phyloP scores from a whole-genome alignment of 2,113 vertebrate genomes.

The Colossoma macropomum region DNA sequence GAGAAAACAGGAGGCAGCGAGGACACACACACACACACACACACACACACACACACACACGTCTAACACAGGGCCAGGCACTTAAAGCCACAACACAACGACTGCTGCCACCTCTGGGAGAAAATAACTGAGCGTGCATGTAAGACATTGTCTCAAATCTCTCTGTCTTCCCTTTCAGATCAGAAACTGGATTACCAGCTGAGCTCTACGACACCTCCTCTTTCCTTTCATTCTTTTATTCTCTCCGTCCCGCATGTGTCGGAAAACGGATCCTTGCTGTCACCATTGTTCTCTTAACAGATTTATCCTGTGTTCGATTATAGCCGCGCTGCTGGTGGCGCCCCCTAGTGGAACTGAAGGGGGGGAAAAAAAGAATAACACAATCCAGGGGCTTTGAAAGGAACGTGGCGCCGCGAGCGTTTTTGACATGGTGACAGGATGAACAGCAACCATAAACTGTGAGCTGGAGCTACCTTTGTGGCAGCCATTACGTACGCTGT shows the following conservation, averaged over 20 bases:
- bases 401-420: neutral
- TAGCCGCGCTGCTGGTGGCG: conserved; percentile 16
- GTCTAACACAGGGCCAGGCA: neutral
- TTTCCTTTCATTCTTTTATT: conserved; percentile 29
- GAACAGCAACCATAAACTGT: neutral
- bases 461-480: neutral
- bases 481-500: neutral
- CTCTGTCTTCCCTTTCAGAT: conserved; percentile 4
- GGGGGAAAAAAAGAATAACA: neutral
- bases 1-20: neutral
- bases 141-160: conserved; percentile 25
- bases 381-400: neutral
- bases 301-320: conserved; percentile 35
- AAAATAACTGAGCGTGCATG: neutral
- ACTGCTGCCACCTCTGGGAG: neutral
- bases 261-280: conserved; percentile 11
- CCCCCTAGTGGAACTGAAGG: conserved; percentile 48
- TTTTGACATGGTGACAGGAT: conserved; percentile 11
- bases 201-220: conserved; percentile 19
- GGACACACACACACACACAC: conserved; percentile 6
- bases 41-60: conserved; percentile 12
- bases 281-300: conserved; percentile 43
- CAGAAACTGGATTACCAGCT: conserved; percentile 27
- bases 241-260: conserved; percentile 17
- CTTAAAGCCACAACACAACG: neutral